Evolutionary conservation across 1,140 invertebrate genomes (phyloP), one percentile per base, ranked within the genome.

Genomic region (Colletes latitarsis): DNA sequence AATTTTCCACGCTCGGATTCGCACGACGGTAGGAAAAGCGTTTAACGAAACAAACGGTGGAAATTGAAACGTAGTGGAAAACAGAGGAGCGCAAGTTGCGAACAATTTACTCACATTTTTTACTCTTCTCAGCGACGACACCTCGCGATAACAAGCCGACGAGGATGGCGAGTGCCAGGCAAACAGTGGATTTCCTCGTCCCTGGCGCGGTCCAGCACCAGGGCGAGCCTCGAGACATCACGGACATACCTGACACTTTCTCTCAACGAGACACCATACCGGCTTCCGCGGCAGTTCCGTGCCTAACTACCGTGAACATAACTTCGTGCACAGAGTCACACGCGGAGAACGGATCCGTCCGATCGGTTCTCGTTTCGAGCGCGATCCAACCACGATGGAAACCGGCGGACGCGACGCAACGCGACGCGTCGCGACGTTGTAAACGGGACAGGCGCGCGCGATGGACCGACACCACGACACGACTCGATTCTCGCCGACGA

Each of bases 31-130:
- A 10, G n/a, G 21, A 12, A 1, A 49, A 14, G 8, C 14, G 6
- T 10, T 60, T 46, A 68, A 10, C 43, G 0, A 49, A 10, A n/a
- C n/a, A 10, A 21, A 49, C 4, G 6, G 15, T 12, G 21, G 14
- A 15, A 21, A 21, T 9, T 21, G 0, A 6, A n/a, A 52, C 15
- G 52, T 12, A 5, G 52, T 30, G 66, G 14, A 43, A 43, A 49
- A 77, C 76, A 66, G 30, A 67, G n/a, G 10, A 10, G 64, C 43
- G 30, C 30, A 30, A 0, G 19, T n/a, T 15, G 15, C 10, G 14
- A 6, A 0, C 41, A 43, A 2, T 30, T 63, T 76, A 92, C 92
- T 92, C 70, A 93, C 92, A 91, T 72, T 91, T 83, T 74, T 90
- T 90, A 85, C 83, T 92, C 83, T 88, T 89, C 77, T 92, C 91